Evolutionary conservation across 2,888 invertebrate genomes (phyloP), one percentile per base, ranked within the genome.

Genomic region (Sphaeridia pumilis): DNA sequence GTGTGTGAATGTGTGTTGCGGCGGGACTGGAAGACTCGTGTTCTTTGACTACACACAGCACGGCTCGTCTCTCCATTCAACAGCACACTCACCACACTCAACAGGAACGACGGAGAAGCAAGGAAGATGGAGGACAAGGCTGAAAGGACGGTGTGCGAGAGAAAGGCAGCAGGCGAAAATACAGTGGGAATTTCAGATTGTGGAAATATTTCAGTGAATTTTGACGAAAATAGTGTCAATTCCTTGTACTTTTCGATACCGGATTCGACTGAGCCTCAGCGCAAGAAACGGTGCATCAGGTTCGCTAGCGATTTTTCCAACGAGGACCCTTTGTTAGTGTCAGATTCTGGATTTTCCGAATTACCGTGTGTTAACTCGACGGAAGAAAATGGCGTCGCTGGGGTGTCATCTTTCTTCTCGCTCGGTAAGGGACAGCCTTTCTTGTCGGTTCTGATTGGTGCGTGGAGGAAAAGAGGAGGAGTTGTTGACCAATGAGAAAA

Each of bases 271-370:
- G 64, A 64, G 51, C 64, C 64, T 5, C 55, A 60, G 49, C 49
- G 59, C 34, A 64, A 64, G 48, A 60, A 61, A 52, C 55, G 64
- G 27, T 63, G 63, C 41, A 55, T 63, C 49, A 58, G 61, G n/a
- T 59, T 57, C 38, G 38, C 60, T 46, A 58, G 58, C 53, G 60
- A 61, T 57, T 52, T 58, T 26, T 58, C 56, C 52, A 43, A 54
- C 17, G 63, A 63, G 52, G 61, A 62, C 54, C 60, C 60, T 25
- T 52, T 59, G 17, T 45, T 61, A 12, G 47, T 60, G 43, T 45
- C 54, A 22, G 61, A 64, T 48, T 62, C 62, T 36, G 62, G 60
- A 44, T 64, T 64, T 55, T 57, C 55, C 21, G 64, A 64, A 54
- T 49, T 60, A 43, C 50, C 58, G 49, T 52, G 52, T 49, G 53